Evolutionary conservation across 2,113 vertebrate genomes (phyloP).

Genomic region (Neolamprologus devosi): DNA sequence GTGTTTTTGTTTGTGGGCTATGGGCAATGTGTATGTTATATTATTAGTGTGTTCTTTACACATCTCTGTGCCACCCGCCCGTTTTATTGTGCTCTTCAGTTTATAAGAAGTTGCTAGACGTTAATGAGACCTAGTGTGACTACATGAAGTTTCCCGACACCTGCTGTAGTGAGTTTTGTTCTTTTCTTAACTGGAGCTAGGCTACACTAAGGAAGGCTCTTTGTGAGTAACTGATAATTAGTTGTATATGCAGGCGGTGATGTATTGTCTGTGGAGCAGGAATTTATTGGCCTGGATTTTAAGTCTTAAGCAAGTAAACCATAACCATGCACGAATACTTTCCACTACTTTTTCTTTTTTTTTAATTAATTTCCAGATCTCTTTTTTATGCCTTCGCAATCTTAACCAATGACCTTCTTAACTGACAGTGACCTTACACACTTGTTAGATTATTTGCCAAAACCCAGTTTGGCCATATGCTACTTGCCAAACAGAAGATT

Average conservation of each 20-base stretch:
- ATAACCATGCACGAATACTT: neutral
- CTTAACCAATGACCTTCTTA: neutral
- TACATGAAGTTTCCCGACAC: neutral
- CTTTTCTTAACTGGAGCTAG: neutral
- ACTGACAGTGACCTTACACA: neutral
- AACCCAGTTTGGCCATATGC: neutral
- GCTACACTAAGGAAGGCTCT: neutral
- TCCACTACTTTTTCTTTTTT: neutral
- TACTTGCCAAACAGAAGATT: neutral
- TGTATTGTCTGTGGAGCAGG: neutral
- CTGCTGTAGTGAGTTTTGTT: neutral
- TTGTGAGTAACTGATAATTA: neutral
- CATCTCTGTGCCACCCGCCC: neutral
- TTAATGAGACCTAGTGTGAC: neutral
- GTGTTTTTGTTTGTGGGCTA: neutral
- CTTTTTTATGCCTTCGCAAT: neutral
- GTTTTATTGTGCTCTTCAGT: neutral
- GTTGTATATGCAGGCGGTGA: neutral
- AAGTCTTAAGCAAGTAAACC: neutral
- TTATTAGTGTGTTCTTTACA: neutral
- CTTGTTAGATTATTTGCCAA: neutral
- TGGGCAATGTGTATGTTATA: neutral
- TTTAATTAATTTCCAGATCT: rapidly evolving
- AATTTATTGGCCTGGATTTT: neutral
- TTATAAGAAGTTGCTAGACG: neutral